Evolutionary conservation across 2,113 vertebrate species (phyloP).

Genomic region (Setophaga petechia): DNA sequence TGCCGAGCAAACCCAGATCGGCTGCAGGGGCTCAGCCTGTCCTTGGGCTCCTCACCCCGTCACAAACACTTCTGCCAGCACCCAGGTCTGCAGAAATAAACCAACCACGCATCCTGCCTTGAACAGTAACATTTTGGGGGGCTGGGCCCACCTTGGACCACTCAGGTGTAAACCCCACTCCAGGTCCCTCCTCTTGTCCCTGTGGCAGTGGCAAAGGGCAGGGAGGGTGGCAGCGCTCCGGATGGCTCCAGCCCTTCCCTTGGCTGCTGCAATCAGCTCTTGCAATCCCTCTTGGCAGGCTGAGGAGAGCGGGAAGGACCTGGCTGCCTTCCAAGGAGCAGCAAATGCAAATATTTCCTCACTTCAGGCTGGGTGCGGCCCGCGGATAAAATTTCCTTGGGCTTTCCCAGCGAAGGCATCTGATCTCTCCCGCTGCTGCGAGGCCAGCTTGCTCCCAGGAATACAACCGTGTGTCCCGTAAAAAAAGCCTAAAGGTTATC

Average conservation of each 20-base stretch:
- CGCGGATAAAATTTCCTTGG: neutral
- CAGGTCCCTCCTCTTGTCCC: neutral
- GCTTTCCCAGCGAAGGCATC: slow-evolving; percentile 22
- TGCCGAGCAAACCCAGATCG: rapidly evolving
- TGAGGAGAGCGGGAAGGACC: neutral
- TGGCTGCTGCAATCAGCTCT: slow-evolving; percentile 28
- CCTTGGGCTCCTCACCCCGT: neutral
- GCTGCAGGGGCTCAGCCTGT: rapidly evolving
- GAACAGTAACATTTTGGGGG: neutral
- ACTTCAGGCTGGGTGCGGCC: slow-evolving; percentile 29
- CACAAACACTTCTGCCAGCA: neutral
- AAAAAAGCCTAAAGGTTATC: neutral
- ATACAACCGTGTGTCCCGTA: neutral
- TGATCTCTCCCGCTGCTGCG: rapidly evolving
- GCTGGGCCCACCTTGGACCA: neutral
- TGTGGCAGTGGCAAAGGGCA: neutral
- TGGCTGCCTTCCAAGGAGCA: slow-evolving; percentile 60
- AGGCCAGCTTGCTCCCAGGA: neutral
- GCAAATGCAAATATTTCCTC: slow-evolving; percentile 59
- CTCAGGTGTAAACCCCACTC: rapidly evolving
- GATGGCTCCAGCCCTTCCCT: neutral
- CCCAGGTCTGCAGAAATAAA: neutral
- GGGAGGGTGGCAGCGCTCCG: rapidly evolving
- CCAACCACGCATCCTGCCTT: rapidly evolving
- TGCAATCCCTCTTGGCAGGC: slow-evolving; percentile 45